Percentiles rank a stretch among this genome's conserved stretches.
Conservation (phyloP, 1,140 invertebrate species). For the Lordiphosa stackelbergi region DNA sequence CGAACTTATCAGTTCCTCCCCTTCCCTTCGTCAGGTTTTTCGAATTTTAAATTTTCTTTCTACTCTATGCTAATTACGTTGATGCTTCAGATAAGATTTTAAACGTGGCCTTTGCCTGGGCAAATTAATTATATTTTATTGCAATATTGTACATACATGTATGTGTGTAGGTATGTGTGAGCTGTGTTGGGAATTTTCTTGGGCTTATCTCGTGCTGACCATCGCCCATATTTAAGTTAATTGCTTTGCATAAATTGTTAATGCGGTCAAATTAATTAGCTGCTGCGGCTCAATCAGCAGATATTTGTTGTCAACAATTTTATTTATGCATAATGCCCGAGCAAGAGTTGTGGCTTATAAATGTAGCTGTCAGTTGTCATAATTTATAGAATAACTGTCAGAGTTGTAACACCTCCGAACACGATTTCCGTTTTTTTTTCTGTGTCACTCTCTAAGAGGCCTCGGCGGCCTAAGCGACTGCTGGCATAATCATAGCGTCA, state of each 20-base stretch:
- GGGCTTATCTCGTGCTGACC: constrained; percentile 35
- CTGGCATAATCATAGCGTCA: constrained; percentile 69
- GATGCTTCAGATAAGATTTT: constrained; percentile 9
- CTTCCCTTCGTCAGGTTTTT: too few species aligned
- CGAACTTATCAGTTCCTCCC: too few species aligned
- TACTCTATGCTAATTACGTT: constrained; percentile 48
- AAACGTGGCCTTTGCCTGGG: too few species aligned
- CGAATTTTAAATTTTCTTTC: neutral
- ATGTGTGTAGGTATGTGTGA: too few species aligned
- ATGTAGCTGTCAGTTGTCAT: constrained; percentile 75
- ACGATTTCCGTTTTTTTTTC: constrained; percentile 49
- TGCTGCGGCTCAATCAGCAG: constrained; percentile 29
- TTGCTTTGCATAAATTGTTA: constrained; percentile 66
- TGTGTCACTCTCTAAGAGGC: constrained; percentile 38
- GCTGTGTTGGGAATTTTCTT: constrained; percentile 33
- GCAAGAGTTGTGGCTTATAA: constrained; percentile 72
- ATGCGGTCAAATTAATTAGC: constrained; percentile 68
- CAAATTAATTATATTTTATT: too few species aligned
- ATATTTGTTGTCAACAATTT: constrained; percentile 44
- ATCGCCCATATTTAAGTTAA: constrained; percentile 62
- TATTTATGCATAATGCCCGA: constrained; percentile 68
- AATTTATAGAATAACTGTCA: constrained; percentile 75
- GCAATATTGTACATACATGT: too few species aligned
- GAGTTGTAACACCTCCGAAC: constrained; percentile 63
- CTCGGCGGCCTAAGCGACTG: constrained; percentile 16